Evolutionary conservation across 2,797 vertebrate genomes (phyloP), one percentile per base, ranked within the genome.

Genomic region (Syngnathus acus): DNA sequence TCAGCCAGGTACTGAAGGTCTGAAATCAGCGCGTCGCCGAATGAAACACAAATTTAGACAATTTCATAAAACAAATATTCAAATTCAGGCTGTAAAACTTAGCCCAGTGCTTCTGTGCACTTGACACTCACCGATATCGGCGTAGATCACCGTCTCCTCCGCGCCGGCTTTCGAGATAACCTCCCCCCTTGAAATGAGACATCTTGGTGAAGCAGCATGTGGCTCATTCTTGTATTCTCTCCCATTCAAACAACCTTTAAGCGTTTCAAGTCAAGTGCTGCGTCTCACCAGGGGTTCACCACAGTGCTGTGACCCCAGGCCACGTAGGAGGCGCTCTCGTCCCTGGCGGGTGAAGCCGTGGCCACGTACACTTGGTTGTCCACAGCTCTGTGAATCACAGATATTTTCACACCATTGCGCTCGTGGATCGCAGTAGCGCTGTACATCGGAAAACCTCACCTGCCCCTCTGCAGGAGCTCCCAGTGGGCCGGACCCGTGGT

Each of bases 401-500:
- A 4, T 32, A 16, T 17, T 17, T 48, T 48, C 5, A 6, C 5
- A 17, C 14, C 47, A 6, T 48, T 48, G 45, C 5, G 45, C 45
- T 47, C 45, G 14, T 6, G 14, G 10, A 45, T 43, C 42, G 9
- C 42, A 3, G 11, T 45, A 14, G 1, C 42, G 9, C 43, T 45
- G 13, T 5, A 14, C 9, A 3, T 32, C 43, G 6, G 14, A 17
- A 32, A 26, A 32, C 1, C 92, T 89, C 81, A 98, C 97, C 97
- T 86, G 6, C 88, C 94, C 76, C 95, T 92, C 81, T 99, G 97
- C 7, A 99, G 89, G 61, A 99, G 86, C 75, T 99, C 96, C 97
- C 97, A 99, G 64, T 99, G 97, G 65, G 94, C 95, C 1, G 96
- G 95, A 53, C 97, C 96, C 0, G 97, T 99, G n/a, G 94, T 99